phyloP scores from a whole-genome alignment of 2,797 vertebrate genomes.

The Scomberomorus guttatus region DNA sequence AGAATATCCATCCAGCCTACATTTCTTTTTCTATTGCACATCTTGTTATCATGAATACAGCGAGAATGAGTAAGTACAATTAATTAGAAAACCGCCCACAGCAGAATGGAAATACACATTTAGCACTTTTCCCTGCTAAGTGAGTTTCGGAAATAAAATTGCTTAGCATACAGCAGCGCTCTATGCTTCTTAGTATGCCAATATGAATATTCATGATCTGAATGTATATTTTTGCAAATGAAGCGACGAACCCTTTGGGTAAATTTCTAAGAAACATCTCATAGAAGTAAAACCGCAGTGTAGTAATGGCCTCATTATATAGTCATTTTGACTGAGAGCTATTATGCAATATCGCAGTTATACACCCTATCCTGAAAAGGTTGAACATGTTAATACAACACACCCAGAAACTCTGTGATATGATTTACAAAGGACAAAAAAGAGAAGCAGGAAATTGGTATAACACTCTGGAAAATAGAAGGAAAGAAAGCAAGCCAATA shows the following conservation, averaged over 20 bases:
- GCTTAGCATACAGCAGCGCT: conserved; percentile 23
- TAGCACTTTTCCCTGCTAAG: conserved; percentile 49
- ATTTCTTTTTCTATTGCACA: conserved; percentile 53
- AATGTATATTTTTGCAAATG: conserved; percentile 44
- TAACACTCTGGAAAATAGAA: conserved; percentile 31
- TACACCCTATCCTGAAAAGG: conserved; percentile 11
- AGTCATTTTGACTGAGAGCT: conserved; percentile 18
- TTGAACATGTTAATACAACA: conserved; percentile 25
- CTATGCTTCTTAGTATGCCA: conserved; percentile 25
- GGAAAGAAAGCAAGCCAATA: conserved; percentile 10
- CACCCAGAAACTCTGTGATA: conserved; percentile 37
- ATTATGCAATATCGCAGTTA: conserved; percentile 30
- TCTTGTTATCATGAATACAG: conserved; percentile 61
- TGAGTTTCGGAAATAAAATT: conserved; percentile 53
- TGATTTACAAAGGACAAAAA: conserved; percentile 32
- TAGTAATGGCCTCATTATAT: conserved; percentile 20
- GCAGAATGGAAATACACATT: conserved; percentile 73
- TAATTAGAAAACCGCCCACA: conserved; percentile 69
- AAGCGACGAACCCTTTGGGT: conserved; percentile 39
- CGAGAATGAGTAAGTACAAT: conserved; percentile 61
- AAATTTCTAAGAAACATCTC: conserved; percentile 49
- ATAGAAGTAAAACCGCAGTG: conserved; percentile 24
- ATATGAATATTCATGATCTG: conserved; percentile 44
- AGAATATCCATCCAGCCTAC: conserved; percentile 18
- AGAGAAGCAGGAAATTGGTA: conserved; percentile 24